Evolutionary conservation across 2,113 vertebrate genomes (phyloP), one percentile per base, ranked within the genome.

Genomic region (Eudorcas thomsonii): DNA sequence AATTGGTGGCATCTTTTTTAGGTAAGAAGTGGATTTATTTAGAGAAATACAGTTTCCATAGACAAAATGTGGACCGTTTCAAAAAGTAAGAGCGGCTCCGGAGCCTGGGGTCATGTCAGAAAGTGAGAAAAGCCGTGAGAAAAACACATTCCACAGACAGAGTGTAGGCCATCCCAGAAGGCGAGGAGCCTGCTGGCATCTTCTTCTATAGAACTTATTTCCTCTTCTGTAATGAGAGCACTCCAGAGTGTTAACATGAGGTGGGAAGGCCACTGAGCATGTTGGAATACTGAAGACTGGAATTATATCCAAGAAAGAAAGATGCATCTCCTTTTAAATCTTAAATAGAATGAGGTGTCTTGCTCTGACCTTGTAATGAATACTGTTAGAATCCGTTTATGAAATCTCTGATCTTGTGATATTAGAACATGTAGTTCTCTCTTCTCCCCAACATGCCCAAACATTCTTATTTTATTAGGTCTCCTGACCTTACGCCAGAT

Each of bases 401-500:
- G 55, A 93, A 93, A 92, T 91, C 86, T 95, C 0, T 89, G 39
- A 60, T 89, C 88, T 55, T 87, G 13, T 93, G 36, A 39, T 55
- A 12, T 43, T 55, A 26, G 89, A 77, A 96, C 39, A 95, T 13
- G 36, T 16, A 54, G 54, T 95, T 96, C 86, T 97, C 4, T 96
- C 78, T 95, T 92, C 62, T 94, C 28, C 26, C 96, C 90, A 91
- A 84, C 64, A 39, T 88, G 17, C 60, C 87, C 67, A 81, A 94
- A 96, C 97, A 7, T 91, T 98, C 91, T 98, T 96, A 50, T 81
- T 28, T 84, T 81, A 78, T 83, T 98, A 99, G 99, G 99, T 81
- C 98, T 99, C 97, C 98, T 99, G 99, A 99, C 99, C 71, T 99
- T 99, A 67, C 99, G 99, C 71, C 99, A 99, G 98, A 99, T 99